Evolutionary conservation across 2,888 invertebrate genomes (phyloP).

Genomic region (Acleris emargana): DNA sequence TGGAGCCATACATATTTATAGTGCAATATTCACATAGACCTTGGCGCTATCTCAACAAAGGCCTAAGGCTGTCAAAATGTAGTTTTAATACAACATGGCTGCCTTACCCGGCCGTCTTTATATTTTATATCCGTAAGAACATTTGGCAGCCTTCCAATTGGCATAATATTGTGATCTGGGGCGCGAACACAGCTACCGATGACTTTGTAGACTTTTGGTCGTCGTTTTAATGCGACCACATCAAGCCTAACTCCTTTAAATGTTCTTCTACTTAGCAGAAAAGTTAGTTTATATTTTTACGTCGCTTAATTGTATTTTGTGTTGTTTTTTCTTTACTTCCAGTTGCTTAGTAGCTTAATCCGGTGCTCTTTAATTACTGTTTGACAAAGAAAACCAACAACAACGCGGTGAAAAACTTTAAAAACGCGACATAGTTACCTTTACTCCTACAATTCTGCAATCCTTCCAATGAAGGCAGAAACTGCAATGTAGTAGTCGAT

Average conservation of each 20-base stretch:
- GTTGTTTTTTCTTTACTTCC: too few relatives aligned
- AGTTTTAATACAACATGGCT: constrained; percentile 43
- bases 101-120: constrained; percentile 38
- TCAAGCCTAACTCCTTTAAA: not conserved
- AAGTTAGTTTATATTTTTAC: too few relatives aligned
- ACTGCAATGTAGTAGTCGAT: too few relatives aligned
- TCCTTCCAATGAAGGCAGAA: too few relatives aligned
- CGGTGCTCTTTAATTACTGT: too few relatives aligned
- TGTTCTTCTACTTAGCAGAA: too few relatives aligned
- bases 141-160: constrained; percentile 49
- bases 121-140: constrained; percentile 41
- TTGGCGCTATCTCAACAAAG: constrained; percentile 28
- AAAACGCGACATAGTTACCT: too few relatives aligned
- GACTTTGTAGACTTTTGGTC: constrained; percentile 19
- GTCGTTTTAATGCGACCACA: constrained; percentile 5
- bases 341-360: too few relatives aligned
- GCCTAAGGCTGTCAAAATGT: constrained; percentile 25
- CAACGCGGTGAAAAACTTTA: too few relatives aligned
- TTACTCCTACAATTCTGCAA: too few relatives aligned
- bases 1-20: not conserved
- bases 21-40: not conserved
- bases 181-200: constrained; percentile 18
- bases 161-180: constrained; percentile 36
- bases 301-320: too few relatives aligned
- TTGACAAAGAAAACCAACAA: too few relatives aligned